These are phyloP conservation scores for Lordiphosa collinella DNA, from an alignment of 1,140 invertebrate genomes.

Conservation along the genomic window DNA sequence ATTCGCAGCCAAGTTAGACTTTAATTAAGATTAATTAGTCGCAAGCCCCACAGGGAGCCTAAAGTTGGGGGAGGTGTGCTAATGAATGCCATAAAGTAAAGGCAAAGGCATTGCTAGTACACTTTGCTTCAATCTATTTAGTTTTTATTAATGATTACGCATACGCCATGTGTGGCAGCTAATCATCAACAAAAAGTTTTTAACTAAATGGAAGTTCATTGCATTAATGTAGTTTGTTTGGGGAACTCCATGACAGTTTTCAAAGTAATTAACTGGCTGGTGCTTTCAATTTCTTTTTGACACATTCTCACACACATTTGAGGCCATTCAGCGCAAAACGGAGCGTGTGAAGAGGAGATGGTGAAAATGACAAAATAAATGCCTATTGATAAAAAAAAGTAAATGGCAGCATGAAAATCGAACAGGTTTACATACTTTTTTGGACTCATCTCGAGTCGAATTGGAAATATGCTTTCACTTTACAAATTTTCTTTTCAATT, in stretches of 20 bases:
- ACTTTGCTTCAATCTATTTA: conserved; percentile 60
- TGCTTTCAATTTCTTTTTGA: background rate
- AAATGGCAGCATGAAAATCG: too few relatives aligned
- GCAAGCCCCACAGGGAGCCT: conserved; percentile 12
- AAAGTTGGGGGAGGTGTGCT: conserved; percentile 4
- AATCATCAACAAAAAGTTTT: background rate
- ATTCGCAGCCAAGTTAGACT: conserved; percentile 46
- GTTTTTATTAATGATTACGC: conserved; percentile 66
- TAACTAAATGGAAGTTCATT: conserved; percentile 50
- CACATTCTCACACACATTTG: too few relatives aligned
- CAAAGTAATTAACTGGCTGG: conserved; percentile 1
- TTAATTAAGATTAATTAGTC: conserved; percentile 76
- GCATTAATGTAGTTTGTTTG: conserved; percentile 44
- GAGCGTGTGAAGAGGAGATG: too few relatives aligned
- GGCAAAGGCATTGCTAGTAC: background rate
- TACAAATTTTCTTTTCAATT: background rate
- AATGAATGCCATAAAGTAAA: conserved; percentile 51
- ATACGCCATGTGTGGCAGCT: conserved; percentile 55
- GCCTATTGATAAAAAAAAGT: too few relatives aligned
- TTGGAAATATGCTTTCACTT: too few relatives aligned
- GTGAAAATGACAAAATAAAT: too few relatives aligned
- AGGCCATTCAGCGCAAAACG: too few relatives aligned
- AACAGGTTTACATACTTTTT: too few relatives aligned
- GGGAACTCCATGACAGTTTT: conserved; percentile 2
- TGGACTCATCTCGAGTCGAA: too few relatives aligned